These are phyloP conservation scores for Clupea harengus DNA, from an alignment of 2,113 vertebrate genomes.

Conservation along the genomic window DNA sequence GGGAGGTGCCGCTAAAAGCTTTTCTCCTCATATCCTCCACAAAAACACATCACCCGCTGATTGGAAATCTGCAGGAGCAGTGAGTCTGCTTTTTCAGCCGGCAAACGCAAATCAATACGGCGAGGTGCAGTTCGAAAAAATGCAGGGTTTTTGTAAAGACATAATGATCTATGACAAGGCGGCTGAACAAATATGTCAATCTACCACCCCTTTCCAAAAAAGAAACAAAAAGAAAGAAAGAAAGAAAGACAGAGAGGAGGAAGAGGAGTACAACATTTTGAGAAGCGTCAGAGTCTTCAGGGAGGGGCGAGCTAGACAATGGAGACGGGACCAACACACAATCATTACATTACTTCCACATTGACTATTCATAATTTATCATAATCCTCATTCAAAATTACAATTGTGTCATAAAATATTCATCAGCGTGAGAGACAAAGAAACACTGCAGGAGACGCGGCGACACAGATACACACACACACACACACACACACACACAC, in stretches of 20 bases:
- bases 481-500: too few species aligned
- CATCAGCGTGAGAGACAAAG: conserved; percentile 27
- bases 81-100: background rate
- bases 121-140: background rate
- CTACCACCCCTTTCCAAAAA: background rate
- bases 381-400: conserved; percentile 50
- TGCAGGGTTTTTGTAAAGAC: background rate
- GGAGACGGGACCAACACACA: conserved; percentile 21
- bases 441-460: background rate
- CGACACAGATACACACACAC: too few species aligned
- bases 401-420: conserved; percentile 52
- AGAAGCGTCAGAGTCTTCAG: background rate
- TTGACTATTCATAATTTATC: conserved; percentile 53
- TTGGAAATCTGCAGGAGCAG: conserved; percentile 10
- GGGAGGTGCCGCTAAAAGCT: background rate
- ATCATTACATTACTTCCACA: conserved; percentile 33
- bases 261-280: conserved; percentile 29
- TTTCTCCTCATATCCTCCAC: conserved; percentile 7
- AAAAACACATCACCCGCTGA: conserved; percentile 13
- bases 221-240: background rate
- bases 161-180: conserved; percentile 9
- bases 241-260: background rate
- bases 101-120: conserved; percentile 16
- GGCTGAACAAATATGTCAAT: conserved; percentile 1
- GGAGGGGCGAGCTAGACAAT: background rate